Percentiles rank a stretch among this genome's conserved stretches.
Evolutionary conservation across 2,113 vertebrate species (phyloP).

Genomic region (Callaeas wilsoni): DNA sequence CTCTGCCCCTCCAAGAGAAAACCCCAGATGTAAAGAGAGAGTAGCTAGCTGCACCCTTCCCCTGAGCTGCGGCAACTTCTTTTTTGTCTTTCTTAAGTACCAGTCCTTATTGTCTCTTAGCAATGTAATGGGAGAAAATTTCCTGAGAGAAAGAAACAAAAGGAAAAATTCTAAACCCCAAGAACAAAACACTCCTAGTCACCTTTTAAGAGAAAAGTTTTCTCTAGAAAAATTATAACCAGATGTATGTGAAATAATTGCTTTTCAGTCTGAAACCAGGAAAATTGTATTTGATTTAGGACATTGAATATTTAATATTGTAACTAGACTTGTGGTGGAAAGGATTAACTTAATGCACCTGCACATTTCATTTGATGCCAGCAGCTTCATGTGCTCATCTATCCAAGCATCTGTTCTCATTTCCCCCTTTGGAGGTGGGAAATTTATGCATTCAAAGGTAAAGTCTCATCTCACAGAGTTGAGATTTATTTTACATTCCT

Average conservation of each 20-base stretch:
- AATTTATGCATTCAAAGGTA: not conserved
- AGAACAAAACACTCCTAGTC: not conserved
- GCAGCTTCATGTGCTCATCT: not conserved
- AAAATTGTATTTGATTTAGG: not conserved
- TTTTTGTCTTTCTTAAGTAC: not conserved
- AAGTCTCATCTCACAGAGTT: not conserved
- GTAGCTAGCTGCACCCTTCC: not conserved
- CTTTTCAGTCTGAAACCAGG: not conserved
- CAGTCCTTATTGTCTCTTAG: not conserved
- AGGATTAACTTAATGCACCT: not conserved
- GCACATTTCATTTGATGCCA: not conserved
- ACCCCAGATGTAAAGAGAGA: not conserved
- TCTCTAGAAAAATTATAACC: not conserved
- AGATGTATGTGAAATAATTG: not conserved
- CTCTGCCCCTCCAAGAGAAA: not conserved
- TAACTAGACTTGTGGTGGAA: not conserved
- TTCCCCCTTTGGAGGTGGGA: not conserved
- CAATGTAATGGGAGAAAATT: not conserved
- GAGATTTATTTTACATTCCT: conserved; percentile 14
- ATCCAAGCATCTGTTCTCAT: not conserved
- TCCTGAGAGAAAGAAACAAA: not conserved
- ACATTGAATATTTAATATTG: not conserved
- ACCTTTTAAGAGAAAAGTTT: not conserved
- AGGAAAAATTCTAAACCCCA: not conserved
- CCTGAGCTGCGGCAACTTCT: not conserved